phyloP scores from a whole-genome alignment of 2,888 invertebrate genomes.

The Electrophaes corylata region DNA sequence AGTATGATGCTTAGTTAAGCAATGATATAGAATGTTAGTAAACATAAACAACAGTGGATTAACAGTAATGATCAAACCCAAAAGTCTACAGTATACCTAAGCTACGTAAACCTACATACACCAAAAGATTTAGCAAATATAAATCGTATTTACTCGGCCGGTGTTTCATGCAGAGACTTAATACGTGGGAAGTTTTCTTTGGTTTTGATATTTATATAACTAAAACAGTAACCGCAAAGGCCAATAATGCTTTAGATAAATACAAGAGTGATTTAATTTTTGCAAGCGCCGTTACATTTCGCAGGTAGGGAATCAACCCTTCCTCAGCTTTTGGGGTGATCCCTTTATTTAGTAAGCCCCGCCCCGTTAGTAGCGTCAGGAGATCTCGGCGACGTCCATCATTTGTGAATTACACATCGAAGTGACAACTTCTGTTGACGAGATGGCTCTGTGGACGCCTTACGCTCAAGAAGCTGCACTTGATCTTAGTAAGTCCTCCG shows the following conservation, averaged over 20 bases:
- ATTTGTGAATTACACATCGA: constrained; percentile 44
- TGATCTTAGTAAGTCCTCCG: constrained; percentile 57
- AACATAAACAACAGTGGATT: constrained; percentile 27
- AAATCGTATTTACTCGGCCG: neutral
- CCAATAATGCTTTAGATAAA: constrained; percentile 25
- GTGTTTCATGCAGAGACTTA: constrained; percentile 7
- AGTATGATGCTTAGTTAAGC: neutral
- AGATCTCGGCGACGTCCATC: constrained; percentile 35
- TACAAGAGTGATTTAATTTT: constrained; percentile 23
- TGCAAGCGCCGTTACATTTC: constrained; percentile 40
- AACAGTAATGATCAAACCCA: constrained; percentile 6
- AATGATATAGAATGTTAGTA: neutral
- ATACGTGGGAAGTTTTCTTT: constrained; percentile 6
- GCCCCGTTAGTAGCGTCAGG: constrained; percentile 41
- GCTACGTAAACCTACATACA: neutral
- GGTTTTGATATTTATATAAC: constrained; percentile 16
- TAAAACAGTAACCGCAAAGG: constrained; percentile 29
- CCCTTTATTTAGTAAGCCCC: constrained; percentile 45
- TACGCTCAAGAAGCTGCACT: constrained; percentile 66
- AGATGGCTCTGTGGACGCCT: constrained; percentile 73
- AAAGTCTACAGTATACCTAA: neutral
- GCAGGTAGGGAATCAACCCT: constrained; percentile 46
- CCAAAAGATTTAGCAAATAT: constrained; percentile 1
- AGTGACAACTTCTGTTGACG: constrained; percentile 38
- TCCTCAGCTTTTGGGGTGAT: constrained; percentile 40